phyloP scores from a whole-genome alignment of 2,113 vertebrate genomes.

The Lepus europaeus region DNA sequence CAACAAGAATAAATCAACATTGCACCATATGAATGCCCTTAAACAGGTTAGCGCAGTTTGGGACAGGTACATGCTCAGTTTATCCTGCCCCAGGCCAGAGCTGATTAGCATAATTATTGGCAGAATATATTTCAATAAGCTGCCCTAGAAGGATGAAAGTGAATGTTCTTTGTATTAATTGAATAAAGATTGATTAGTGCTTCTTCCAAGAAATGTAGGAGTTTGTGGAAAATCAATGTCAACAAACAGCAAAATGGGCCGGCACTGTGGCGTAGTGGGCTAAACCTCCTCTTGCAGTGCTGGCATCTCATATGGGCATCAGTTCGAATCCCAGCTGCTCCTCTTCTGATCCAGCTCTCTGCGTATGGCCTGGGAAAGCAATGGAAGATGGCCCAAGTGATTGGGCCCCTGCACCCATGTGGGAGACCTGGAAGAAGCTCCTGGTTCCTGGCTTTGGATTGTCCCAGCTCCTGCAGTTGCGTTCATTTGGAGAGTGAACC shows the following conservation, averaged over 20 bases:
- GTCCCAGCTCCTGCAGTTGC: too few species aligned
- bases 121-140: slow-evolving; percentile 57
- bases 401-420: too few species aligned
- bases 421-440: too few species aligned
- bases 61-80: slow-evolving; percentile 11
- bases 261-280: too few species aligned
- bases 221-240: slow-evolving; percentile 11
- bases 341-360: too few species aligned
- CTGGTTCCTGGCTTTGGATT: too few species aligned
- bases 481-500: too few species aligned
- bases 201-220: slow-evolving; percentile 24
- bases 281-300: too few species aligned
- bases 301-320: too few species aligned
- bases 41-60: slow-evolving; percentile 58
- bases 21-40: slow-evolving; percentile 26
- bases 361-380: too few species aligned
- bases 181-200: slow-evolving; percentile 29
- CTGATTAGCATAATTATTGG: slow-evolving; percentile 57
- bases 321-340: too few species aligned
- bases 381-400: too few species aligned
- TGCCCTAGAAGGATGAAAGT: background rate
- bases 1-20: slow-evolving; percentile 54
- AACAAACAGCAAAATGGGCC: background rate
- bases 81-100: background rate
- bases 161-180: slow-evolving; percentile 40